Evolutionary conservation across 2,888 invertebrate species (phyloP), one percentile per base, ranked within the genome.

Genomic region (Plebejus anna): DNA sequence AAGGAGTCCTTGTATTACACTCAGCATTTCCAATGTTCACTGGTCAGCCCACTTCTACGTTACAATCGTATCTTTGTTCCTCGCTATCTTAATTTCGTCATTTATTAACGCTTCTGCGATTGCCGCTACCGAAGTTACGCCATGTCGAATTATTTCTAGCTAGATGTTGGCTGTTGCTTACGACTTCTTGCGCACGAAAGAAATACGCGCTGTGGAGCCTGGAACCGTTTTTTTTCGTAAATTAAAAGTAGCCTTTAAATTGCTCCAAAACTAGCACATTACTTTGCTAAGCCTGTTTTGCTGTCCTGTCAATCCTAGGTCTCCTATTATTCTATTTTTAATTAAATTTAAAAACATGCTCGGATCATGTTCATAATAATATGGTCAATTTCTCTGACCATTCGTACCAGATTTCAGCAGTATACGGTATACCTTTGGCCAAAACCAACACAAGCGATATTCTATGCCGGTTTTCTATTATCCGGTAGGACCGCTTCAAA

Each of bases 1-100:
- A 32, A 13, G 0, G 5, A 66, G 66, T 66, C 66, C 66, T 66
- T 66, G 66, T 36, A 32, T 66, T 66, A 66, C 66, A 66, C 13
- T 66, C 32, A 66, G 32, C 11, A 28, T 61, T 61, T 61, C 28
- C 28, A 61, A 51, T 13, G 55, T 7, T 42, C 42, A 0, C 9
- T 28, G 61, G 28, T 61, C 28, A 22, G 28, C 0, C 66, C 13
- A 16, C 66, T 32, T 32, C 66, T 13, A 66, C 32, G 32, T 13
- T 36, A 66, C 66, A 66, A 36, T 66, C 66, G 66, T 32, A 66
- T 66, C 66, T 66, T 66, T 66, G 66, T 66, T 66, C 28, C 32
- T 32, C 32, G 66, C 32, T 36, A 32, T 61, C 22, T 28, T 66
- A 28, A 32, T 32, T 66, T 66, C 66, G 66, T 66, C 66, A 66